Percentiles rank a stretch among this genome's conserved stretches.
These are phyloP conservation scores for Phodopus roborovskii DNA, from an alignment of 2,113 vertebrate genomes.

Conservation along the genomic window DNA sequence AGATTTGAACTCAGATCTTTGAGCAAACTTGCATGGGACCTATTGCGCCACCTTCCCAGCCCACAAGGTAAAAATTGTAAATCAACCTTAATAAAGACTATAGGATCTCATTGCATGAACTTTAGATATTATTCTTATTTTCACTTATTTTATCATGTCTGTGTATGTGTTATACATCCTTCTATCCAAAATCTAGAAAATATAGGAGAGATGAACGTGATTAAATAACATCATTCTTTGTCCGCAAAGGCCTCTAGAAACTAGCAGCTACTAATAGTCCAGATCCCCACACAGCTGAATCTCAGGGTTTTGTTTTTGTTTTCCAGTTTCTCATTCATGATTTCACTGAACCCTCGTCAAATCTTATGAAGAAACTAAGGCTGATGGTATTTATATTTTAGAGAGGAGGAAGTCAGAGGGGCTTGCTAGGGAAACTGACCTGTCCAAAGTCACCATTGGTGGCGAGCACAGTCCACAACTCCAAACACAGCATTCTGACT, in stretches of 20 bases:
- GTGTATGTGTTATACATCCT: not conserved
- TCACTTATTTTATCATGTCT: not conserved
- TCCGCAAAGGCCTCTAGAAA: not conserved
- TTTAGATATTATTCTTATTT: not conserved
- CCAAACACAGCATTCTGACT: not conserved
- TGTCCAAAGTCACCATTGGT: not conserved
- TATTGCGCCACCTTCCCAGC: not conserved
- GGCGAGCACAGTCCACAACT: not conserved
- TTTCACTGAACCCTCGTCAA: slow-evolving; percentile 21
- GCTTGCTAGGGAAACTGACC: not conserved
- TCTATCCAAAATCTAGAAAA: not conserved
- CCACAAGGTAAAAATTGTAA: slow-evolving; percentile 9
- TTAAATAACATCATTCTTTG: not conserved
- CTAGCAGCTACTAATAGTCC: not conserved
- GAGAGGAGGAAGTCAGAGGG: not conserved
- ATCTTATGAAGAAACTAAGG: not conserved
- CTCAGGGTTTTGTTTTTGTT: not conserved
- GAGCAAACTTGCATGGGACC: not conserved
- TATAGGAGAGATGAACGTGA: not conserved
- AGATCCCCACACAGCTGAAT: not conserved
- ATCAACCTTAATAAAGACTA: not conserved
- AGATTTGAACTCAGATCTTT: not conserved
- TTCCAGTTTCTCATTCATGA: slow-evolving; percentile 3
- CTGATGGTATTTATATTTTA: not conserved
- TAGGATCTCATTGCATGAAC: not conserved